Base-by-base conservation (phyloP, 2,113 vertebrate genomes). In the Malurus cyaneus region DNA sequence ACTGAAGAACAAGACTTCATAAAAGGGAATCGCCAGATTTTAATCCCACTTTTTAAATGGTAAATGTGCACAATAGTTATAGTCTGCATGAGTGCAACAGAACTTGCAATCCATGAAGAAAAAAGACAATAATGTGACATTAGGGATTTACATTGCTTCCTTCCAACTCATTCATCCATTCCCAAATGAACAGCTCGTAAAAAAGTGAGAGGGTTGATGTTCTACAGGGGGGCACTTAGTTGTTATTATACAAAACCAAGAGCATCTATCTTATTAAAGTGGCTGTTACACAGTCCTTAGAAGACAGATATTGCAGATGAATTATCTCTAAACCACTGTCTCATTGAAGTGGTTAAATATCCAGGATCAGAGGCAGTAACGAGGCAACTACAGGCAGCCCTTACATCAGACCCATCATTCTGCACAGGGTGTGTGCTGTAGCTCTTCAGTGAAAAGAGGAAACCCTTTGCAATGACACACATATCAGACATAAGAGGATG, bases 161-260 rank as follows among this genome's bases (percentile, higher is more conserved):
- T 34, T 89, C 26, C 39, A 74, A 78, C 56, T 78, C 60, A 54
- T 57, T 78, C 53, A 59, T 62, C 47, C 42, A 34, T 34, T 89
- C 87, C 72, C 84, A 86, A 86, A 67, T 18, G 80, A 87, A 69
- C 34, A 91, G 61, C 41, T 46, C 79, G 61, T 19, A 84, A 85
- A 83, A 42, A 71, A 73, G 18, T 6, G 14, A 86, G 18, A 36
- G 4, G 7, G 32, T 10, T 84, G 52, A 86, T 76, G 80, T 24
- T 62, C 77, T 84, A 54, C 57, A 56, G 32, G 29, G 60, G 62
- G 24, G 79, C 14, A 52, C 44, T 71, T 44, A 79, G 5, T 25
- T 67, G 34, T 94, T 85, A 66, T 25, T 66, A 44, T 11, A 79
- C 28, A 78, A 95, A 95, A 94, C 15, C 57, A 60, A 76, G 25